These are phyloP conservation scores for Cacatua alba DNA, from an alignment of 2,113 vertebrate species.

Conservation along the genomic window DNA sequence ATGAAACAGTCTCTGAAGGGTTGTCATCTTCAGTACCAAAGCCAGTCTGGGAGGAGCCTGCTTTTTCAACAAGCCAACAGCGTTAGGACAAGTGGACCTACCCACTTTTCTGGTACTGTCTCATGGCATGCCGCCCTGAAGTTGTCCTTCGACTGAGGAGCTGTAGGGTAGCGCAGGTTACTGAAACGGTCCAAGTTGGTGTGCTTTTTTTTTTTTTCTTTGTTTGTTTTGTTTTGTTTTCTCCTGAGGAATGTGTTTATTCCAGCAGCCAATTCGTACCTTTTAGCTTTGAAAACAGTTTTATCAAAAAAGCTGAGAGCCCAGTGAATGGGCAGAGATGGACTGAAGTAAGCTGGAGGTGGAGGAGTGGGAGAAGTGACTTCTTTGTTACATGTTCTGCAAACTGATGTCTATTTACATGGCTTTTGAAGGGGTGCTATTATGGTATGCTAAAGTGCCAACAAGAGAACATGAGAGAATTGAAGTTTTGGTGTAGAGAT, in stretches of 20 bases:
- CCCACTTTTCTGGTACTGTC: not conserved
- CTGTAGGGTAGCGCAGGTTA: not conserved
- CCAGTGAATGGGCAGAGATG: not conserved
- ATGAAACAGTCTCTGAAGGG: not conserved
- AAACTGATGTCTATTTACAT: not conserved
- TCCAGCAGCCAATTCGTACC: not conserved
- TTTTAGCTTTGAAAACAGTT: not conserved
- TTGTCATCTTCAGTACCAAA: not conserved
- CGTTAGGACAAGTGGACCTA: not conserved
- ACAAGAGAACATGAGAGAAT: not conserved
- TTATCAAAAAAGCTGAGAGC: not conserved
- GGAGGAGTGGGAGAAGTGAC: not conserved
- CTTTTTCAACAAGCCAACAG: not conserved
- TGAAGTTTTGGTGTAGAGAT: not conserved
- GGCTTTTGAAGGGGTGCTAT: not conserved
- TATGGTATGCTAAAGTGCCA: not conserved
- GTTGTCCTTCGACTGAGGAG: not conserved
- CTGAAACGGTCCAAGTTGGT: not conserved
- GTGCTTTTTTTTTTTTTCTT: not conserved
- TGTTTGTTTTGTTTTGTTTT: not conserved
- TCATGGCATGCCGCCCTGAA: rapidly evolving
- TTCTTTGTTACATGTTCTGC: not conserved
- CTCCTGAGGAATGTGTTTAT: not conserved
- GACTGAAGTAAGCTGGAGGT: not conserved
- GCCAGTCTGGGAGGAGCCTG: not conserved